phyloP scores from a whole-genome alignment of 2,113 vertebrate species.

The Notarius lentiginosus region DNA sequence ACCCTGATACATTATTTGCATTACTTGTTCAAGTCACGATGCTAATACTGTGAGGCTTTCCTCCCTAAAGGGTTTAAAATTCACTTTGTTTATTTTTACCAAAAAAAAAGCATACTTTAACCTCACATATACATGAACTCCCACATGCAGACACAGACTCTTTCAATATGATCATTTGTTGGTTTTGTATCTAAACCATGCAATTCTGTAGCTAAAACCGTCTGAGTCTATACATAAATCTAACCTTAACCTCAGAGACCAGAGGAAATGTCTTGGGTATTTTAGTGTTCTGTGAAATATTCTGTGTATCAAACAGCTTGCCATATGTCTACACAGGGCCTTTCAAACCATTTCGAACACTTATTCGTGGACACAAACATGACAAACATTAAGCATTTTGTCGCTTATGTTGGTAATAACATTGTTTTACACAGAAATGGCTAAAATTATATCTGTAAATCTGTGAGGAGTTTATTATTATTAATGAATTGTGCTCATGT shows the following conservation, averaged over 20 bases:
- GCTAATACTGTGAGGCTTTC: background rate
- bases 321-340: background rate
- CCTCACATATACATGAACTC: background rate
- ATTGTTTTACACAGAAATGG: background rate
- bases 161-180: background rate
- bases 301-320: background rate
- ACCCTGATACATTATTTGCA: background rate
- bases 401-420: background rate
- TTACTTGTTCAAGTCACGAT: background rate
- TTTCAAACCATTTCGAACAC: background rate
- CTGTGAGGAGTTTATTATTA: background rate
- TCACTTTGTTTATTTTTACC: background rate
- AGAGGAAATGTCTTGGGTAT: constrained; percentile 15
- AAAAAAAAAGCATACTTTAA: background rate
- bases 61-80: background rate
- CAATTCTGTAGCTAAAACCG: constrained; percentile 16
- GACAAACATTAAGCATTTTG: background rate
- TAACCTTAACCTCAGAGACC: constrained; percentile 15
- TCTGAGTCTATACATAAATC: background rate
- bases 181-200: background rate
- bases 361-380: background rate
- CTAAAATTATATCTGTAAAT: background rate
- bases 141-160: background rate
- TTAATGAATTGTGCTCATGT: background rate
- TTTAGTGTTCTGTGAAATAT: background rate